phyloP scores from a whole-genome alignment of 2,797 vertebrate species.

The Clarias platycephalus region DNA sequence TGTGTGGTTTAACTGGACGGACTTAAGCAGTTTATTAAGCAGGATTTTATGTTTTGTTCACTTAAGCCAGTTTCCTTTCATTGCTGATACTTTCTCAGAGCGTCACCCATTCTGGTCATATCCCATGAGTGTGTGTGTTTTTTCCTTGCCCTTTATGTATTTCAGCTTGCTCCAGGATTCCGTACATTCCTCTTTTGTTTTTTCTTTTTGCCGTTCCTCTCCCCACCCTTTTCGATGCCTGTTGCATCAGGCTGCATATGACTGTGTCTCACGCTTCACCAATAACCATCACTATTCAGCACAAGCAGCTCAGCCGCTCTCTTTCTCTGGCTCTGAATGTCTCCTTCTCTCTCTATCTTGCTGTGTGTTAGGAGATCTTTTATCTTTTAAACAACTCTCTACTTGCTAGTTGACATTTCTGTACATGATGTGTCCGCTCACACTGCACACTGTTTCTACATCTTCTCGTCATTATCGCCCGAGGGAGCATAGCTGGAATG shows the following conservation, averaged over 20 bases:
- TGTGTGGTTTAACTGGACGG: not conserved
- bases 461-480: not conserved
- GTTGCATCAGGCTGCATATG: conserved; percentile 10
- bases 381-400: not conserved
- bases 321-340: too few relatives aligned
- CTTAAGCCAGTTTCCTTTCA: conserved; percentile 3
- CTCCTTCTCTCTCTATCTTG: too few relatives aligned
- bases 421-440: not conserved
- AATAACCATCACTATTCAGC: not conserved
- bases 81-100: not conserved
- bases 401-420: not conserved
- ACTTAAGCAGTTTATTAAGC: not conserved
- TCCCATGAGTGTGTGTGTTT: not conserved
- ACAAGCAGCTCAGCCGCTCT: not conserved
- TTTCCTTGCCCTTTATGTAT: conserved; percentile 21
- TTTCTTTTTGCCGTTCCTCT: conserved; percentile 6
- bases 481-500: conserved; percentile 24
- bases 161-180: conserved; percentile 13
- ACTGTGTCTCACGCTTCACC: not conserved
- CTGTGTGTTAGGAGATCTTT: not conserved
- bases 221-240: not conserved
- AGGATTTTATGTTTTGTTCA: not conserved
- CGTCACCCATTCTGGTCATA: not conserved
- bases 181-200: conserved; percentile 17
- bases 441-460: not conserved